Conservation (phyloP, 2,797 vertebrate species). For the Xenops minutus region DNA sequence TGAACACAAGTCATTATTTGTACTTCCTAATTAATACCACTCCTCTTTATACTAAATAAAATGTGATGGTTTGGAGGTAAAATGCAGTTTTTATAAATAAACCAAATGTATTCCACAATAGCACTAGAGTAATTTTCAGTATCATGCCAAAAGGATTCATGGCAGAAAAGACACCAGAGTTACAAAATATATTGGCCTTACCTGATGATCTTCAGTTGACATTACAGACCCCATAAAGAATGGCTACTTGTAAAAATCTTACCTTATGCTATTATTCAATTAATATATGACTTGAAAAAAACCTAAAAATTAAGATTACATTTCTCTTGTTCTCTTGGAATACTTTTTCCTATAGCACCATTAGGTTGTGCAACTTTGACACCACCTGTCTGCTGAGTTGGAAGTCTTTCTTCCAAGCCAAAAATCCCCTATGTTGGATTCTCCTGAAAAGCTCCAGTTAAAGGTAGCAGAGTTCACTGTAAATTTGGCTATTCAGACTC, state of each 20-base stretch:
- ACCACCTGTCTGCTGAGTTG: not conserved
- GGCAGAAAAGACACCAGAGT: not conserved
- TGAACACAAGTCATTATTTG: not conserved
- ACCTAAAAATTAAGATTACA: rapidly evolving
- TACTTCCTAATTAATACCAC: not conserved
- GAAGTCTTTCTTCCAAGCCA: not conserved
- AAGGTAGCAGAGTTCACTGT: not conserved
- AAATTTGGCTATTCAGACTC: not conserved
- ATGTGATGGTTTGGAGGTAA: not conserved
- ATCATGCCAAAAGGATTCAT: not conserved
- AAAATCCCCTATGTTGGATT: rapidly evolving
- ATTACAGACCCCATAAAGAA: not conserved
- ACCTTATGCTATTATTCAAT: not conserved
- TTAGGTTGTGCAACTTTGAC: not conserved
- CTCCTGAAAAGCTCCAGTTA: not conserved
- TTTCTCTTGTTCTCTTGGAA: not conserved
- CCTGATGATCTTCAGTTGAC: not conserved
- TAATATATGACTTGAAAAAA: not conserved
- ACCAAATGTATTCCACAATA: not conserved
- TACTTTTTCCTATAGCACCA: not conserved
- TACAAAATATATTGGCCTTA: not conserved
- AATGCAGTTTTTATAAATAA: not conserved
- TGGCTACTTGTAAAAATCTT: not conserved
- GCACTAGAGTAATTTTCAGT: not conserved
- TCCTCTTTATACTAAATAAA: not conserved